Evolutionary conservation across 1,140 invertebrate species (phyloP), one percentile per base, ranked within the genome.

Genomic region (Diorhabda elongata): DNA sequence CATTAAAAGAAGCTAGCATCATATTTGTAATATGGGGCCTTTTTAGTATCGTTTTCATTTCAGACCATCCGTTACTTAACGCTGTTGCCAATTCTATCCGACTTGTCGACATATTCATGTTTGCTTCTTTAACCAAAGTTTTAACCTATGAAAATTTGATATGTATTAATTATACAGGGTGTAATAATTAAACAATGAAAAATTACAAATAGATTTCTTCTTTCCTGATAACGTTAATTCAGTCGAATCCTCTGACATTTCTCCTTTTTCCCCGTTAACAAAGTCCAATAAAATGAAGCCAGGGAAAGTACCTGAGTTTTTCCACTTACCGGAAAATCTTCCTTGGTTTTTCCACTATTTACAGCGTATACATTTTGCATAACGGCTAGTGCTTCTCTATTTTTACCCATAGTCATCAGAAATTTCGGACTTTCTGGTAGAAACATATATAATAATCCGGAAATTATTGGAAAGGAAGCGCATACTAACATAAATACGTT

Each of bases 391-490:
- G 90, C 89, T 72, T 91, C 89, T 2, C 86, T 82, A 68, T 88
- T 89, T 62, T 86, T 83, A 61, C 90, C 89, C 72, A 86, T 82
- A 0, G 88, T 87, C 86, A 94, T 90, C 0, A 92, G 81, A 78
- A 91, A 94, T 79, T 92, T 93, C 5, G 92, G 92, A 76, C 90
- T 93, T 78, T 94, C 92, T 2, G 90, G 88, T 63, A 74, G 47
- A 45, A 76, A 74, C 58, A 86, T 81, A 62, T 92, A 85, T 0
- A 86, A 80, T 7, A 87, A 58, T 2, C 86, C 86, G 4, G 88
- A 87, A 3, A 90, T 70, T 0, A 93, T 73, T 8, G 87, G 87
- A 3, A 92, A 89, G 44, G 92, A 47, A 0, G 87, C 87, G 66
- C 88, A 85, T 0, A 85, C 71, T 3, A 89, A 82, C 2, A 94